These are phyloP conservation scores for Leucoraja erinaceus DNA, from an alignment of 2,113 vertebrate genomes.

Conservation along the genomic window DNA sequence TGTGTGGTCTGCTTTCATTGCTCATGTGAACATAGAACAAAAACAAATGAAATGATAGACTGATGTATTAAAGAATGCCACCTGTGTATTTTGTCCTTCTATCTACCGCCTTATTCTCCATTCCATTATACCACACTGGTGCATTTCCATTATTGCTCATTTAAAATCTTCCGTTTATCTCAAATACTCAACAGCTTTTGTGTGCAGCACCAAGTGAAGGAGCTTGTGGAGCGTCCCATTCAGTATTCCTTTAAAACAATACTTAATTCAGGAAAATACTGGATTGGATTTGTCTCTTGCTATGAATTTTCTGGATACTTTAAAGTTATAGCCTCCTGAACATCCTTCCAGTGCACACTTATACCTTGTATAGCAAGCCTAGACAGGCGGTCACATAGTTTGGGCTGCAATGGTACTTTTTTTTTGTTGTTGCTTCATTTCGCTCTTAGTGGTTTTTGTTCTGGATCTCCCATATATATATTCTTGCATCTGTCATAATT, in stretches of 20 bases:
- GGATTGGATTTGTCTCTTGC: background rate
- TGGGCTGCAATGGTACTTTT: background rate
- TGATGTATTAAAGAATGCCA: slow-evolving; percentile 31
- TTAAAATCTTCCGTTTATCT: background rate
- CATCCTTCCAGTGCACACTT: background rate
- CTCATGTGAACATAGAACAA: slow-evolving; percentile 21
- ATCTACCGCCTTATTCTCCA: slow-evolving; percentile 28
- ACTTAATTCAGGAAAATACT: background rate
- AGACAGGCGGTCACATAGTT: background rate
- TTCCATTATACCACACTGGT: slow-evolving; percentile 13
- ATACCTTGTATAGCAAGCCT: background rate
- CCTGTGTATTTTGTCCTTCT: slow-evolving; percentile 22
- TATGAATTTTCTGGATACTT: background rate
- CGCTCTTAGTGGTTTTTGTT: background rate
- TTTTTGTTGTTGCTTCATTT: background rate
- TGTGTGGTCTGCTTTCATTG: slow-evolving; percentile 35
- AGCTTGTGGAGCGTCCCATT: background rate
- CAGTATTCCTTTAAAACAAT: background rate
- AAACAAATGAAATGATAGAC: background rate
- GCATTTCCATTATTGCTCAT: slow-evolving; percentile 24
- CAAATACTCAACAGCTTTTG: background rate
- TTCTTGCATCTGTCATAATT: background rate
- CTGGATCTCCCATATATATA: background rate
- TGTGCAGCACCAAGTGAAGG: background rate
- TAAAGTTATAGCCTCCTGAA: background rate